Percentiles rank a stretch among this genome's conserved stretches.
phyloP scores from a whole-genome alignment of 1,140 invertebrate species.

The Scaptomyza pallida region DNA sequence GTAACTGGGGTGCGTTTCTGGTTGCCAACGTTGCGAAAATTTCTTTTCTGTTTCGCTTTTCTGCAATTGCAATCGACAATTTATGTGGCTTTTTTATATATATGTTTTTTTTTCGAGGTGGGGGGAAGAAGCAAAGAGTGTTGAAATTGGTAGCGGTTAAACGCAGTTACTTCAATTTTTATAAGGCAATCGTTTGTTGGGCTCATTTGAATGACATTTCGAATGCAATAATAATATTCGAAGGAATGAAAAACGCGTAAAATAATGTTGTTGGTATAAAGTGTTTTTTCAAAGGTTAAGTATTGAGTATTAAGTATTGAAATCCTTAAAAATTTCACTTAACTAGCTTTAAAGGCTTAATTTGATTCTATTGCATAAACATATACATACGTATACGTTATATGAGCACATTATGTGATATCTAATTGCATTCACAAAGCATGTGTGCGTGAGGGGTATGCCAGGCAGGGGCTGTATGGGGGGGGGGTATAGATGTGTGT shows the following conservation, averaged over 20 bases:
- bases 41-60: conserved; percentile 12
- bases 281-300: too few relatives aligned
- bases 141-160: background rate
- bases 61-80: conserved; percentile 47
- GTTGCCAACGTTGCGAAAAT: conserved; percentile 21
- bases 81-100: conserved; percentile 15
- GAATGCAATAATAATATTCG: conserved; percentile 6
- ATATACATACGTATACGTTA: too few relatives aligned
- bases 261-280: too few relatives aligned
- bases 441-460: too few relatives aligned
- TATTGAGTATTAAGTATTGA: too few relatives aligned
- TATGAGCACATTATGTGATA: too few relatives aligned
- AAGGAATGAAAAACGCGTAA: background rate
- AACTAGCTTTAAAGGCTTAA: too few relatives aligned
- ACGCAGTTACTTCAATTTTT: conserved; percentile 7
- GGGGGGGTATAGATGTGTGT: too few relatives aligned
- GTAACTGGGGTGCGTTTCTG: background rate
- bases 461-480: background rate
- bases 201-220: conserved; percentile 22
- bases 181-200: conserved; percentile 24
- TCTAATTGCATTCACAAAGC: too few relatives aligned
- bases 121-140: background rate
- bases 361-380: too few relatives aligned
- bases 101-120: background rate
- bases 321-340: too few relatives aligned